Evolutionary conservation across 2,113 vertebrate genomes (phyloP).

Genomic region (Terrapene triunguis): DNA sequence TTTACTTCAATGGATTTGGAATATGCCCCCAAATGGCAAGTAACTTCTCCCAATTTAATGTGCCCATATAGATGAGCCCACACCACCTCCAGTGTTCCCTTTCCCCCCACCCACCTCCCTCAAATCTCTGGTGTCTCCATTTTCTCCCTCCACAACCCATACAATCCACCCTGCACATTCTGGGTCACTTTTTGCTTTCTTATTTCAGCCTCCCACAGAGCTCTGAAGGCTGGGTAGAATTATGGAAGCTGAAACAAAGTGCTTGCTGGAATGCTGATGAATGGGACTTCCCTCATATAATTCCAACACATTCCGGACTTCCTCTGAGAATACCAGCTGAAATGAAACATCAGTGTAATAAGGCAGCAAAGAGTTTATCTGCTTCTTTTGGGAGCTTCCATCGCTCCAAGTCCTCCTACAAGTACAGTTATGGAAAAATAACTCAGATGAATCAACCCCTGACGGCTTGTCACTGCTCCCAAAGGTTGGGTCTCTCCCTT

Average conservation of each 20-base stretch:
- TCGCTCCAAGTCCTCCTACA: neutral
- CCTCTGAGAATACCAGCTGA: neutral
- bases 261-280: neutral
- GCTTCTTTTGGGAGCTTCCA: neutral
- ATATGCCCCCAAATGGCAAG: neutral
- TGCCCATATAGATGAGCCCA: neutral
- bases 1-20: neutral
- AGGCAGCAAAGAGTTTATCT: neutral
- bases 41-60: neutral
- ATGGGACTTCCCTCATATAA: neutral
- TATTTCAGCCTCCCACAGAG: neutral
- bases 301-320: neutral
- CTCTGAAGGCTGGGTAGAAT: neutral
- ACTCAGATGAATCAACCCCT: neutral
- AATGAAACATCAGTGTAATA: neutral
- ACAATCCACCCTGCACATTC: neutral
- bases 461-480: neutral
- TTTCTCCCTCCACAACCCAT: neutral
- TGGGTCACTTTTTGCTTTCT: neutral
- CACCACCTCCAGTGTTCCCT: neutral
- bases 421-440: no score
- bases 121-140: neutral
- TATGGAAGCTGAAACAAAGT: neutral
- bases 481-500: neutral
- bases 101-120: neutral